phyloP scores from a whole-genome alignment of 2,113 vertebrate genomes.

The Genyomyrus donnyi region DNA sequence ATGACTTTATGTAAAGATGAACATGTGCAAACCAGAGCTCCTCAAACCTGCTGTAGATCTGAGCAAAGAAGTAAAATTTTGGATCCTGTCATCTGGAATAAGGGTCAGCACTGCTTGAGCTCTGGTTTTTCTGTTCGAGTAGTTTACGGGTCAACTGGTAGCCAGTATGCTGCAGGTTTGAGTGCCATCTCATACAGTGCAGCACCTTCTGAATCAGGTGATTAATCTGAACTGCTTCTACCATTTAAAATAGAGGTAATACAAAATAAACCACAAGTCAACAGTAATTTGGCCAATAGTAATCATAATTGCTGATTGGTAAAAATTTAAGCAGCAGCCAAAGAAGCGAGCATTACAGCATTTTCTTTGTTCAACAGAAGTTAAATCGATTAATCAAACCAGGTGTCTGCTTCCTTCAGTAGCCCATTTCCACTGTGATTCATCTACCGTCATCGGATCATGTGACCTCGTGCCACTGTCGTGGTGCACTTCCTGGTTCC shows the following conservation, averaged over 20 bases:
- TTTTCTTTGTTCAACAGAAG: neutral
- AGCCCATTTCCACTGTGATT: neutral
- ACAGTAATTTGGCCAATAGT: neutral
- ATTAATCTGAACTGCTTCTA: neutral
- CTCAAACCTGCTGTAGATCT: neutral
- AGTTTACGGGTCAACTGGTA: neutral
- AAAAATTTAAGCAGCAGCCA: neutral
- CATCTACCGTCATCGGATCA: neutral
- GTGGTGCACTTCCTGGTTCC: neutral
- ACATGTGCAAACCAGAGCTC: neutral
- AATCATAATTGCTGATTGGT: neutral
- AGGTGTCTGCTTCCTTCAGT: neutral
- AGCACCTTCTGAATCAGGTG: neutral
- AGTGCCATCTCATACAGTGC: neutral
- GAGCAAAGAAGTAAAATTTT: neutral
- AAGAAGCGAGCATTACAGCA: neutral
- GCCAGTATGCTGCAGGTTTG: neutral
- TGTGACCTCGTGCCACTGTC: neutral
- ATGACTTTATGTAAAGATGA: neutral
- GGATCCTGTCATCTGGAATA: neutral
- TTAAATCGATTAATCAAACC: neutral
- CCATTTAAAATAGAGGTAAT: neutral
- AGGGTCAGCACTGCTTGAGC: neutral
- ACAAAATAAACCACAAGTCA: neutral
- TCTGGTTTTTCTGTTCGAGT: neutral